Evolutionary conservation across 2,113 vertebrate genomes (phyloP).

Genomic region (Lipophrys pholis): DNA sequence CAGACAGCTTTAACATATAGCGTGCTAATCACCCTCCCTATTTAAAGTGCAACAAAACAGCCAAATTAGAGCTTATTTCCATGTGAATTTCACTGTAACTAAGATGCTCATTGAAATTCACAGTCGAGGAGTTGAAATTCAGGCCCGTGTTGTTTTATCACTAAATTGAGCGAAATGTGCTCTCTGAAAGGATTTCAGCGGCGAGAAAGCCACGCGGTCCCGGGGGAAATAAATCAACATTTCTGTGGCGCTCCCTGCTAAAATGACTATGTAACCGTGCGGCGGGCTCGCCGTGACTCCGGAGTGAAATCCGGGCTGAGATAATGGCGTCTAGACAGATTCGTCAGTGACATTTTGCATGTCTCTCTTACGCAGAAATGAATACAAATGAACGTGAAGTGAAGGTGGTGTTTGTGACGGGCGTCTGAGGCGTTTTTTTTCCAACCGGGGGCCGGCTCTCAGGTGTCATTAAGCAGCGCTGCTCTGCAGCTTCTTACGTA

Average conservation of each 20-base stretch:
- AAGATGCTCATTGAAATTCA: constrained; percentile 51
- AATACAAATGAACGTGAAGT: constrained; percentile 51
- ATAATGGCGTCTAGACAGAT: constrained; percentile 56
- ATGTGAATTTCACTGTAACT: constrained; percentile 31
- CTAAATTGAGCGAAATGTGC: constrained; percentile 58
- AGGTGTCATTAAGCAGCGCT: constrained; percentile 38
- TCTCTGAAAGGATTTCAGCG: constrained; percentile 35
- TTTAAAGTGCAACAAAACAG: constrained; percentile 18
- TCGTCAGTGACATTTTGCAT: constrained; percentile 61
- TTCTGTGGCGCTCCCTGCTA: constrained; percentile 22
- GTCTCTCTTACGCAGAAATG: constrained; percentile 30
- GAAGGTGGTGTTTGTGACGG: constrained; percentile 20
- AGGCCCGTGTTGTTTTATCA: constrained; percentile 9
- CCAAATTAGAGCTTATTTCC: constrained; percentile 28
- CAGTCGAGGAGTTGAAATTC: constrained; percentile 19
- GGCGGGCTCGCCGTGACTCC: constrained; percentile 16
- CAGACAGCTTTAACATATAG: constrained; percentile 1
- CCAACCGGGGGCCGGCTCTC: constrained; percentile 8
- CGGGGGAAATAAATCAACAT: constrained; percentile 51
- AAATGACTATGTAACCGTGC: constrained; percentile 48
- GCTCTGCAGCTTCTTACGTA: constrained; percentile 21
- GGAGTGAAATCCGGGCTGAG: constrained; percentile 35
- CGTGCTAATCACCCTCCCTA: constrained; percentile 33
- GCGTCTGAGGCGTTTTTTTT: constrained; percentile 25
- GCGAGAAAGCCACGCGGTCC: constrained; percentile 27